phyloP scores from a whole-genome alignment of 2,797 vertebrate species.

The Sebastes oblongus region DNA sequence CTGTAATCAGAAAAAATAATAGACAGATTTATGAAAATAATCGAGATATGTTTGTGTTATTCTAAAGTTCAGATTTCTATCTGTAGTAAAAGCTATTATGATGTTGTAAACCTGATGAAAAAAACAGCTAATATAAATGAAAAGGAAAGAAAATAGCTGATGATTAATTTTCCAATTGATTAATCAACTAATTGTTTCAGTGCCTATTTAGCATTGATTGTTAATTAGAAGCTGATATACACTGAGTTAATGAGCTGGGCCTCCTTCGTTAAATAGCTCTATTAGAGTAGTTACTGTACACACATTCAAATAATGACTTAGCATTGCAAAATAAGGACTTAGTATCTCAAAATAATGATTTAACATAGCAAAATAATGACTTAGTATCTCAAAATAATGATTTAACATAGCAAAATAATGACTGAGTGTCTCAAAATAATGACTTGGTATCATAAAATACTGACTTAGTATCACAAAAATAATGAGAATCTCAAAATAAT shows the following conservation, averaged over 20 bases:
- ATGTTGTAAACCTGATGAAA: not conserved
- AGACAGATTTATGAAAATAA: no score
- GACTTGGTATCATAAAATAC: no score
- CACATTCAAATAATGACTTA: no score
- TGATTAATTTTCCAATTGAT: not conserved
- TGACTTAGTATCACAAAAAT: no score
- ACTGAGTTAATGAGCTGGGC: slow-evolving; percentile 3
- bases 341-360: no score
- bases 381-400: no score
- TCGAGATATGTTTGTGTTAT: not conserved
- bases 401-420: fast-evolving
- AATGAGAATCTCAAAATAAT: no score
- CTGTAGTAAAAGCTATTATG: not conserved
- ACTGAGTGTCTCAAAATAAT: no score
- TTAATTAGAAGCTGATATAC: slow-evolving; percentile 9
- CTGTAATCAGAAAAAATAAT: no score
- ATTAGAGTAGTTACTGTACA: not conserved
- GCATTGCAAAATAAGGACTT: no score
- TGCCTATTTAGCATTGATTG: not conserved
- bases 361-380: no score
- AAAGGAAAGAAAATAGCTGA: not conserved
- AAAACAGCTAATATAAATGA: not conserved
- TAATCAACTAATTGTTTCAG: not conserved
- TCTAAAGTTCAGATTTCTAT: not conserved
- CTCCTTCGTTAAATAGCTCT: not conserved